Base-by-base conservation (phyloP, 2,797 vertebrate species). In the Coccyzus lansbergi region DNA sequence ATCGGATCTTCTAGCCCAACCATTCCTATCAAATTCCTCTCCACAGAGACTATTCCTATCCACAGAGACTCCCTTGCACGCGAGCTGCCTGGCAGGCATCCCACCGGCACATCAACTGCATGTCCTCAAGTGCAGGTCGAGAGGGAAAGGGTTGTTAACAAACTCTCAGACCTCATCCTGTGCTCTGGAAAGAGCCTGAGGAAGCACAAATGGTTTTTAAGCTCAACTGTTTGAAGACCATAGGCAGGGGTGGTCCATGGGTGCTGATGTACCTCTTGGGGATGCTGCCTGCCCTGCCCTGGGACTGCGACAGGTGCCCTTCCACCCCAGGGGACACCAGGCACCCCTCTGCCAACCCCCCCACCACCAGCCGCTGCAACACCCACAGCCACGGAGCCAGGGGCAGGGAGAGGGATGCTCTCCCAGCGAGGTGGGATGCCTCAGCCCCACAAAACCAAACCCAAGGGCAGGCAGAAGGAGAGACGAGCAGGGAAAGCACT, bases 41-140 rank as follows among this genome's bases (percentile, higher is more conserved):
- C n/a, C n/a, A n/a, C n/a, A n/a, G n/a, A n/a, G n/a, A n/a, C n/a
- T n/a, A n/a, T n/a, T n/a, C n/a, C n/a, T n/a, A n/a, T n/a, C n/a
- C n/a, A 0, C 40, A 62, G 31, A 29, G 4, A 1, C 14, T 36
- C 25, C 20, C 28, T 31, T 4, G 11, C 12, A 26, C 5, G 17
- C 10, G 0, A 68, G 44, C 17, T 51, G 38, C 34, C 4, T 1
- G 40, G 49, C 59, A 79, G 44, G 49, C 26, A 28, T 13, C 18
- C 12, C 7, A 0, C 9, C 1, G 0, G 25, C 5, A 10, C 58
- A 33, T 13, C 24, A 19, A 9, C 31, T 9, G 0, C 2, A 19
- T 8, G 19, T 25, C 38, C 55, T 20, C 0, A 0, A 49, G 33
- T 9, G 7, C 38, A 29, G 64, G 29, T 2, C 0, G 4, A 14